Evolutionary conservation across 23 tunicate species (phyloP), one percentile per base, ranked within the genome.

Genomic region (Trididemnum clinides): DNA sequence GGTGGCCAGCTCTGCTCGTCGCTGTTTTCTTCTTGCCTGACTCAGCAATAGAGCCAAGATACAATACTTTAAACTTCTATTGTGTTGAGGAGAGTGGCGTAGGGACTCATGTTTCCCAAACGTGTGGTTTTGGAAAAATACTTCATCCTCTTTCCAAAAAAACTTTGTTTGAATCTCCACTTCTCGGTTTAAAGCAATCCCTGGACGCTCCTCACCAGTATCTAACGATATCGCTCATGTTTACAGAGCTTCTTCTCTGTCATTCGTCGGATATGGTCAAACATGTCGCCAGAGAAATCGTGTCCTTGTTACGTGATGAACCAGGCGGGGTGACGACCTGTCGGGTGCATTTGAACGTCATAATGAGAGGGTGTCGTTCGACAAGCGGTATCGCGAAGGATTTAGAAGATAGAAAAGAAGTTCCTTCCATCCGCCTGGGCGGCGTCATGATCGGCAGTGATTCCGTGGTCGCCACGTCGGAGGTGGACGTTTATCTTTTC

Each of bases 261-360:
- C 57, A 79, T 54, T 57, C 70, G 33, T 29, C 84, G 26, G 71
- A 79, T 21, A 70, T 79, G 10, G 20, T 20, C 1, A 27, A 28
- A 4, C 70, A 35, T 20, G 0, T 79, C 4, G 31, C 84, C 4
- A 71, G 58, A 33, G 84, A 79, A 79, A 39, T 79, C 26, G 84
- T 79, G 22, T 39, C 49, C 22, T 57, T 62, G 20, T 79, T 71
- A 28, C 84, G 84, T 22, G 70, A 79, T 39, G 84, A 79, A 35
- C 70, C 84, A 20, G 84, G 84, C n/a, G 84, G 84, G 35, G 34
- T 79, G 1, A 57, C 33, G 4, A 50, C 84, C 0, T 79, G 84
- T 28, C 84, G 84, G 2, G 71, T 79, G 28, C 34, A 28, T 57
- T 33, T 79, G 28, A 79, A 57, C 71, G 25, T 79, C 39, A 71